Conservation (phyloP, 2,888 invertebrate genomes). For the Carcina quercana region DNA sequence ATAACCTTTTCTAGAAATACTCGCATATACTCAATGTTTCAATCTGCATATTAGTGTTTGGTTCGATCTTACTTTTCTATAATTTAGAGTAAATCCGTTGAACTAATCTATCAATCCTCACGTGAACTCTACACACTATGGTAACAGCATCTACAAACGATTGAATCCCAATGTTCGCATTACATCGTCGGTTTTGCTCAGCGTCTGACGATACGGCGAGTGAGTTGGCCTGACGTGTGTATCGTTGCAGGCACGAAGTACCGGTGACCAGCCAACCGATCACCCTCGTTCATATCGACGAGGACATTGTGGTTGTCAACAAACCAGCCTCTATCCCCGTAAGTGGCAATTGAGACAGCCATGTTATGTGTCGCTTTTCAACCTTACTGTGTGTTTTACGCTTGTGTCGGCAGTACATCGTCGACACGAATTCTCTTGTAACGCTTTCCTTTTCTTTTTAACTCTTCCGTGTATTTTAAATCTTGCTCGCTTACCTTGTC, state of each 20-base stretch:
- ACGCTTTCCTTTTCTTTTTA: too few species aligned
- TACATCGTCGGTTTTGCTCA: constrained; percentile 28
- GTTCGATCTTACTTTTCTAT: too few species aligned
- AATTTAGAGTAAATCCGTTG: too few species aligned
- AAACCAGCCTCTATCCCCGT: constrained; percentile 99
- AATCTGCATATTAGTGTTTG: too few species aligned
- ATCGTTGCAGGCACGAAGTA: constrained; percentile 95
- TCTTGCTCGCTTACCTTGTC: too few species aligned
- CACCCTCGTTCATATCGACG: constrained; percentile 97
- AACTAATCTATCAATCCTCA: too few species aligned
- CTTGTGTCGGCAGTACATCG: neutral
- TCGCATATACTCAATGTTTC: too few species aligned
- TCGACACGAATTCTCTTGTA: too few species aligned
- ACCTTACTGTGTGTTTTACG: neutral
- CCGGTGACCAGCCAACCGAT: constrained; percentile 98
- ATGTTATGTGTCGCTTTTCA: constrained; percentile 84
- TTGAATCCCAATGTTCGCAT: neutral
- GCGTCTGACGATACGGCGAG: constrained; percentile 26
- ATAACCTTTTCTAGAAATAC: too few species aligned
- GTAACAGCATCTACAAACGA: neutral
- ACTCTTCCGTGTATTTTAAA: too few species aligned
- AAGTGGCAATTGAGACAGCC: constrained; percentile 92
- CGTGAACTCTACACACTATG: neutral
- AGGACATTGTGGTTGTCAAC: constrained; percentile 99
- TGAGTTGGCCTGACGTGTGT: constrained; percentile 60